Base-by-base conservation (phyloP, 2,888 invertebrate species). In the Sinohyriopsis cumingii region DNA sequence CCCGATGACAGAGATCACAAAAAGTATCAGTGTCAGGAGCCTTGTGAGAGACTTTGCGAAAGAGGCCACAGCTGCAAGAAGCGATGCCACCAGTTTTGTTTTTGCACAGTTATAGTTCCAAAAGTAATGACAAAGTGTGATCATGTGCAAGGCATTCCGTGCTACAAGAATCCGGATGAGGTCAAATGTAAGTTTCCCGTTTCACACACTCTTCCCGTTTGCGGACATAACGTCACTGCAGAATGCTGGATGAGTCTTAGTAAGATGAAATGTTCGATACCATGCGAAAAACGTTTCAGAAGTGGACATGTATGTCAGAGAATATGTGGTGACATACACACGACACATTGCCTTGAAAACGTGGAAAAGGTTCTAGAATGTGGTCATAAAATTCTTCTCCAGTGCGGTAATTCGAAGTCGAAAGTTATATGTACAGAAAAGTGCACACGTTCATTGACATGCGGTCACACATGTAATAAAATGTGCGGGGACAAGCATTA, bases 31-130 rank as follows among this genome's bases (percentile, higher is more conserved):
- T 83, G 84, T 66, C 55, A 33, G 19, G 78, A 78, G 60, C 24
- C 15, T 45, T 84, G 84, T 62, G 68, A 63, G 19, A 73, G 71
- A 73, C 68, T 45, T 67, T 79, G 80, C 33, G 53, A 71, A 24
- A 73, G 69, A 25, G 68, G 67, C 0, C 84, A 84, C 64, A 45
- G 56, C 33, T 84, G 83, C 54, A 60, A 79, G 19, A 92, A 91
- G 76, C 67, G 75, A 45, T 94, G 94, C 77, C 87, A 87, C 77
- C 91, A 93, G 81, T 67, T 75, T 4, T 78, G 84, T 71, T 81
- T 81, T 22, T 88, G 88, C 69, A 33, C 53, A 24, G 63, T 70
- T 5, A 55, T 63, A 25, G 80, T 85, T 2, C 67, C 74, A 19
- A 84, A 84, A 65, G 59, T 22, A 18, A 71, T 87, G 1, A 82